These are phyloP conservation scores for Lymantria monacha DNA, from an alignment of 2,888 invertebrate genomes.

Conservation along the genomic window DNA sequence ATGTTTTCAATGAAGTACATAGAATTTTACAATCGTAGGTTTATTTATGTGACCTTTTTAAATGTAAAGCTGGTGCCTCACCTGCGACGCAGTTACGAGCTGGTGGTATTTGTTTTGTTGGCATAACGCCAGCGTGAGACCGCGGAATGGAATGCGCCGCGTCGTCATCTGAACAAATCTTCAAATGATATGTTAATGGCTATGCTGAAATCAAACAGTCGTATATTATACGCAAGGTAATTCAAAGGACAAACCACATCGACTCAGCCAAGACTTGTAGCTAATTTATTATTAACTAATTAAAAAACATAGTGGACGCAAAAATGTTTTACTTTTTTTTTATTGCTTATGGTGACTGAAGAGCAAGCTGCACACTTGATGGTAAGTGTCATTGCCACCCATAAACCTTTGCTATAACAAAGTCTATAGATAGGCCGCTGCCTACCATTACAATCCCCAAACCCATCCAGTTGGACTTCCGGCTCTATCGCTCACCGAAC, in stretches of 20 bases:
- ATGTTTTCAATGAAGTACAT: no score
- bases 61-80: constrained; percentile 30
- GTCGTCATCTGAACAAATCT: constrained; percentile 49
- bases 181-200: constrained; percentile 63
- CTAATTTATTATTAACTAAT: no score
- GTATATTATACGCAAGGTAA: constrained; percentile 24
- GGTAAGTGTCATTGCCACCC: no score
- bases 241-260: neutral
- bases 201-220: constrained; percentile 45
- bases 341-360: no score
- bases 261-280: neutral
- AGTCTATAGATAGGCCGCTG: no score
- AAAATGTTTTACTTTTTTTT: no score
- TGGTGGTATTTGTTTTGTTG: constrained; percentile 37
- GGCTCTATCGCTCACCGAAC: no score
- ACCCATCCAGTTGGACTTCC: no score
- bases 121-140: constrained; percentile 47
- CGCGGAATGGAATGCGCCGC: constrained; percentile 48
- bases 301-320: no score
- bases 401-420: no score
- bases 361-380: no score
- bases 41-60: constrained; percentile 23
- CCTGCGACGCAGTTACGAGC: constrained; percentile 27
- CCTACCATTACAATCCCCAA: no score
- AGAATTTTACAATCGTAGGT: neutral